phyloP scores from a whole-genome alignment of 2,888 invertebrate species.

The Periphyllus acericola region DNA sequence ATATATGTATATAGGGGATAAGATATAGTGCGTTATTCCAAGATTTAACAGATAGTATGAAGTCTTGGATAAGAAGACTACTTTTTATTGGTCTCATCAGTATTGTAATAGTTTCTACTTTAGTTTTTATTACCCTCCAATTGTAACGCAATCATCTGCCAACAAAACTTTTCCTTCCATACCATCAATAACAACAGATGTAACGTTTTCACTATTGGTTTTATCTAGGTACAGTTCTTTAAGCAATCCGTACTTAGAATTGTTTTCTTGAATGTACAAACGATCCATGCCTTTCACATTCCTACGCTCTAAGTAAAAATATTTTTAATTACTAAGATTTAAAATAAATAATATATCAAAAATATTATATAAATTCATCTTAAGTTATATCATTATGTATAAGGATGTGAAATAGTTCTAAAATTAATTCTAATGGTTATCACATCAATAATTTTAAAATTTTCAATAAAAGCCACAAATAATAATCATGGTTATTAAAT shows the following conservation, averaged over 20 bases:
- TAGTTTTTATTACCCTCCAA: conserved; percentile 72
- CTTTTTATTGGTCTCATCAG: neutral
- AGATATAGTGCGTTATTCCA: no score
- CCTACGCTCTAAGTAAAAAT: conserved; percentile 72
- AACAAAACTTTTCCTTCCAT: conserved; percentile 83
- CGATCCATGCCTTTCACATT: conserved; percentile 90
- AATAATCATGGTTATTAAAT: no score
- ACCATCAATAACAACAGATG: conserved; percentile 79
- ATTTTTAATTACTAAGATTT: conserved; percentile 28
- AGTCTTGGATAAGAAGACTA: no score
- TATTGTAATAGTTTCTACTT: neutral
- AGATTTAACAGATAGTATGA: no score
- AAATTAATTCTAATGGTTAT: no score
- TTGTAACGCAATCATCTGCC: conserved; percentile 76
- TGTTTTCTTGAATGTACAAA: conserved; percentile 83
- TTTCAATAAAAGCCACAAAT: no score
- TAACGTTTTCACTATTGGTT: conserved; percentile 69
- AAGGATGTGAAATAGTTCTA: no score
- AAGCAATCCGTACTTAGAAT: conserved; percentile 77
- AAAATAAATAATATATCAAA: neutral
- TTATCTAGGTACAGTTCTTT: conserved; percentile 76
- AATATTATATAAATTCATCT: no score
- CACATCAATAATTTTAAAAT: no score
- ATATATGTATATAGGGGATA: no score
- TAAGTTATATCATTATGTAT: no score